Base-by-base conservation (phyloP, 2,113 vertebrate genomes). In the Siniperca knerii region DNA sequence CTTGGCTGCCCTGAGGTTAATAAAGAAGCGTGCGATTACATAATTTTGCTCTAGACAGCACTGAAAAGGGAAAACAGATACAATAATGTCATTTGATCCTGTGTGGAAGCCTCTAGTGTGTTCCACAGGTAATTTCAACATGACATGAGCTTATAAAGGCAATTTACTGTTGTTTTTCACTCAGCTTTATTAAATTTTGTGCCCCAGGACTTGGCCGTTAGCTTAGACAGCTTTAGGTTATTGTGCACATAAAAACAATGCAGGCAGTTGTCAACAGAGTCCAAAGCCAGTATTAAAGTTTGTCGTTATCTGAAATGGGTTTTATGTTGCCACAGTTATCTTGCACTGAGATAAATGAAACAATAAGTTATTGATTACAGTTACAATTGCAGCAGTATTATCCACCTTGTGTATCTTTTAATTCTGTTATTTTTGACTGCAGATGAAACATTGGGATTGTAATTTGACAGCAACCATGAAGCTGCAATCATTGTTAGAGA, bases 121-220 rank as follows among this genome's bases (percentile, higher is more conserved):
- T 69, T 90, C 87, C 82, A 84, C 67, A 61, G 89, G 89, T 92
- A 62, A 90, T 93, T 93, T 85, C 61, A 67, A 48, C 67, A 50
- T 79, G 88, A 80, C 91, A 86, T 37, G 2, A 77, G 91, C 88
- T 84, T 91, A 85, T 84, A 89, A 85, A 87, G 44, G 79, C 81
- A 93, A 93, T 93, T 90, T 92, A 93, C 74, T 83, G 79, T 88
- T 93, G 81, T 87, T 92, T 92, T 92, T 82, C 55, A 60, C 64
- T 75, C 73, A 12, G 85, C 84, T 75, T 90, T 93, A 89, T 91
- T 87, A 87, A 57, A 85, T 91, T 68, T 78, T 70, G 55, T 61
- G 82, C 81, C 80, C 64, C 50, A 77, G 85, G 82, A 83, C 83
- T 83, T 77, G 40, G 80, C 48, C 86, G 82, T 83, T 90, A 78